These are phyloP conservation scores for Hippoglossus stenolepis DNA, from an alignment of 2,113 vertebrate species.

Conservation along the genomic window DNA sequence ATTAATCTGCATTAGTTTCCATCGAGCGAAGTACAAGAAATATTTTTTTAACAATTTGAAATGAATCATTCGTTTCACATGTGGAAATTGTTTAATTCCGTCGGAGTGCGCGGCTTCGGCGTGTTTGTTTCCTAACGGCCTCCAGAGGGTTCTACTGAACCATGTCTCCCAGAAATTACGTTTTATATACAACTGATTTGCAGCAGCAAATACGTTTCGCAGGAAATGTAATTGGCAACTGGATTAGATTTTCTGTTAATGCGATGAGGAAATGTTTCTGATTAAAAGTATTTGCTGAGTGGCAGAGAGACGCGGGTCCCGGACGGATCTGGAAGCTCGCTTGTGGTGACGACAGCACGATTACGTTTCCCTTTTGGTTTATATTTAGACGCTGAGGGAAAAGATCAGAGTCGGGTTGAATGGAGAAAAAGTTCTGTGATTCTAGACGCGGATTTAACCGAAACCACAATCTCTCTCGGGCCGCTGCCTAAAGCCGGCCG, in stretches of 20 bases:
- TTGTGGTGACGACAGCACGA: no score
- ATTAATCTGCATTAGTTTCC: slow-evolving; percentile 1
- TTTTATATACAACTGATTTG: background rate
- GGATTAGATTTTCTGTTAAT: background rate
- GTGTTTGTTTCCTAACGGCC: background rate
- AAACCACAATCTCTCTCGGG: background rate
- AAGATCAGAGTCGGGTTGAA: background rate
- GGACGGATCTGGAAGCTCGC: background rate
- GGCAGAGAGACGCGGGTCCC: background rate
- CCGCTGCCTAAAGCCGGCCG: background rate
- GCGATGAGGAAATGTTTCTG: background rate
- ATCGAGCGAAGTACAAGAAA: background rate
- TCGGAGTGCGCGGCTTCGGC: background rate
- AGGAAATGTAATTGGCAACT: background rate
- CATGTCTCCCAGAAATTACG: background rate
- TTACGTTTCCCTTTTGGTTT: background rate
- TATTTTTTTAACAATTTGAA: background rate
- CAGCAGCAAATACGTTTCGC: background rate
- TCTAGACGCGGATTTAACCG: background rate
- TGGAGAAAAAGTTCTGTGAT: no score
- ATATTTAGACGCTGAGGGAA: background rate
- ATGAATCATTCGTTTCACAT: background rate
- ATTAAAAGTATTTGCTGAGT: background rate
- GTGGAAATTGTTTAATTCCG: background rate
- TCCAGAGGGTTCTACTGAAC: background rate